Evolutionary conservation across 2,888 invertebrate genomes (phyloP).

Genomic region (Xestia ashworthii): DNA sequence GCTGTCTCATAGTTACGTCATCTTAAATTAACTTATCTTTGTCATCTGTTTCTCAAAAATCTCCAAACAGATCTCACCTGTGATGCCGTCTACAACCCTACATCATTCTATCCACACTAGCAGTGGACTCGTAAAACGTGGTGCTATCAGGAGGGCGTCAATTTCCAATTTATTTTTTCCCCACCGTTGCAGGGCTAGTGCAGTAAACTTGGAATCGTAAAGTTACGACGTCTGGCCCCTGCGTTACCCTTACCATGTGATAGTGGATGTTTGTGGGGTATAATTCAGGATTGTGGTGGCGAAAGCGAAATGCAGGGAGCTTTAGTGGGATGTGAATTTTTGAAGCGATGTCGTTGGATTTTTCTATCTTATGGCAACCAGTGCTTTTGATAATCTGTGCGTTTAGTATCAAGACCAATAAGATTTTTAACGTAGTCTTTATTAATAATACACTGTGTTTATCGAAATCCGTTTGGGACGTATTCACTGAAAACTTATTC

Average conservation of each 20-base stretch:
- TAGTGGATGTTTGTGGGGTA: slow-evolving; percentile 64
- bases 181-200: slow-evolving; percentile 85
- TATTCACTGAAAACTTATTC: background rate
- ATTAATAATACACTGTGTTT: no score
- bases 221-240: slow-evolving; percentile 86
- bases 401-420: background rate
- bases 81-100: slow-evolving; percentile 36
- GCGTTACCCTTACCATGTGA: slow-evolving; percentile 78
- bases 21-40: background rate
- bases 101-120: slow-evolving; percentile 60
- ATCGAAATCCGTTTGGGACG: background rate
- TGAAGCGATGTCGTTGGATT: slow-evolving; percentile 1
- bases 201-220: slow-evolving; percentile 87
- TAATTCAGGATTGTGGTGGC: slow-evolving; percentile 36
- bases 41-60: background rate
- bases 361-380: background rate
- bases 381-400: background rate
- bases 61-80: slow-evolving; percentile 32
- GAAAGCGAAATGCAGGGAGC: slow-evolving; percentile 22
- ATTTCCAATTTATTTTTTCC: slow-evolving; percentile 90
- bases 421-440: background rate
- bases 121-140: slow-evolving; percentile 62
- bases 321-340: slow-evolving; percentile 19
- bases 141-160: slow-evolving; percentile 80
- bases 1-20: background rate